Conservation (phyloP, 2,113 vertebrate species). For the Condylura cristata region DNA sequence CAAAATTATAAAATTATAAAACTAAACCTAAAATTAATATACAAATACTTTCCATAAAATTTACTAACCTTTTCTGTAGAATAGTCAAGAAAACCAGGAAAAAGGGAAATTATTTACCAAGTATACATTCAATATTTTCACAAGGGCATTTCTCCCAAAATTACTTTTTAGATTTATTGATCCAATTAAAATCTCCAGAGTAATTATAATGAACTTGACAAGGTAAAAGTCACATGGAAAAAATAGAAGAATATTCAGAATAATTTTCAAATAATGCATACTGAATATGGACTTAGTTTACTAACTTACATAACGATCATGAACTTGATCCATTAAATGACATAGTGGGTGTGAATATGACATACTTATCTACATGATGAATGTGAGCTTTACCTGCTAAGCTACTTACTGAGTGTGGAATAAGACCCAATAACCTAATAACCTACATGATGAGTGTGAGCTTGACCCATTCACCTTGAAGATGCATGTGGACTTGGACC, state of each 20-base stretch:
- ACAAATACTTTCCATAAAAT: background rate
- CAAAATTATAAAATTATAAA: background rate
- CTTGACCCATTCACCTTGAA: background rate
- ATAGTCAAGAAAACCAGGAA: background rate
- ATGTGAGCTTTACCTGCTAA: background rate
- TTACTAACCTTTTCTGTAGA: background rate
- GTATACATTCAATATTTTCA: conserved; percentile 15
- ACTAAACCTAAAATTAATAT: background rate
- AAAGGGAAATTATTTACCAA: background rate
- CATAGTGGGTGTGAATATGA: background rate
- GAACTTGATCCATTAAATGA: background rate
- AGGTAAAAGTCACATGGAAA: background rate
- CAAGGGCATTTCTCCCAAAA: background rate
- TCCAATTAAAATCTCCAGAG: background rate
- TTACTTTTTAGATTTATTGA: conserved; percentile 24
- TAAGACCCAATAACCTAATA: background rate
- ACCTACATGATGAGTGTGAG: background rate
- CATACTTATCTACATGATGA: background rate
- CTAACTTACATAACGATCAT: background rate
- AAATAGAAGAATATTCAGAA: conserved; percentile 24
- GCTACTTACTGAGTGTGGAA: background rate
- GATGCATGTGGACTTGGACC: background rate
- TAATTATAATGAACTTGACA: conserved; percentile 28
- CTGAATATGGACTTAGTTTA: background rate
- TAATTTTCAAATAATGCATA: conserved; percentile 22